These are phyloP conservation scores for Eospalax fontanierii DNA, from an alignment of 2,797 vertebrate genomes.

Conservation along the genomic window DNA sequence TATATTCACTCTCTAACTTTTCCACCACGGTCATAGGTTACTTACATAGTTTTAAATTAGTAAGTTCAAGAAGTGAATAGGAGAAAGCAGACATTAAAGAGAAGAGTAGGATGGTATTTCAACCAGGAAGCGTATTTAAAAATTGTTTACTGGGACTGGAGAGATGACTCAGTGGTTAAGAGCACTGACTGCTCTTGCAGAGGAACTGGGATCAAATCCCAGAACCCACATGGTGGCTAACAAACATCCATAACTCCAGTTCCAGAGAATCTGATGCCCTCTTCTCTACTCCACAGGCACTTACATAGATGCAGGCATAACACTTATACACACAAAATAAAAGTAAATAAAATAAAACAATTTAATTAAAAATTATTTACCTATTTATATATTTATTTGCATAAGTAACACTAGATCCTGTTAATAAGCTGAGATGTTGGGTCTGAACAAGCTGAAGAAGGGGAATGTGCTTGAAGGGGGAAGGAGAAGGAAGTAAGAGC, in stretches of 20 bases:
- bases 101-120: neutral
- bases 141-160: too few relatives aligned
- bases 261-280: too few relatives aligned
- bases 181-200: too few relatives aligned
- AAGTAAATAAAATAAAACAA: too few relatives aligned
- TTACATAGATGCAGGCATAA: too few relatives aligned
- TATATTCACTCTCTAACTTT: constrained; percentile 1
- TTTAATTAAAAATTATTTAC: neutral
- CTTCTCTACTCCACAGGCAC: too few relatives aligned
- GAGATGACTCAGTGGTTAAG: neutral
- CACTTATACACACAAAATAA: too few relatives aligned
- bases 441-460: neutral
- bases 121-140: neutral
- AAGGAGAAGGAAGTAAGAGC: neutral
- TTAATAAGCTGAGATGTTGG: neutral
- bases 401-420: neutral
- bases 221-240: too few relatives aligned
- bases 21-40: neutral
- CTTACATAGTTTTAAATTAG: constrained; percentile 3
- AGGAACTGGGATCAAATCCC: too few relatives aligned
- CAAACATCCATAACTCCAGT: too few relatives aligned
- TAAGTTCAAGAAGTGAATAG: neutral
- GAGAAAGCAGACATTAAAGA: neutral
- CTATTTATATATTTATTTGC: neutral
- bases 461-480: neutral